Evolutionary conservation across 2,797 vertebrate genomes (phyloP).

Genomic region (Cyprinella venusta): DNA sequence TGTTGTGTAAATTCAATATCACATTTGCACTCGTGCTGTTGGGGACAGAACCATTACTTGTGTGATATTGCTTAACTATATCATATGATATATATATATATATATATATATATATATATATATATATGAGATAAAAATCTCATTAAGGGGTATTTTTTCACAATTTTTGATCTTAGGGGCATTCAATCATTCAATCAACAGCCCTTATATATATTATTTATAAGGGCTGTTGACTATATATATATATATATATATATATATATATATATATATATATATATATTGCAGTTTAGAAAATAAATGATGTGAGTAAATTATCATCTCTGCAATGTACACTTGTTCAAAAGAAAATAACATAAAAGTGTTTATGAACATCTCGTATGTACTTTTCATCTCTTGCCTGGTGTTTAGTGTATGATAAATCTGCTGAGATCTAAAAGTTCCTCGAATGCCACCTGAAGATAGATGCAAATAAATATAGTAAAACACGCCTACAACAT

Average conservation of each 20-base stretch:
- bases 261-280: too few relatives aligned
- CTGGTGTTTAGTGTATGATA: background rate
- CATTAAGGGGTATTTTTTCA: too few relatives aligned
- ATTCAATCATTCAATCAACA: background rate
- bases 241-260: too few relatives aligned
- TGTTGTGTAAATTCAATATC: background rate
- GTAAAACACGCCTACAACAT: background rate
- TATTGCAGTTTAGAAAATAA: background rate
- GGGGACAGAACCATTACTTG: background rate
- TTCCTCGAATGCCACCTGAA: constrained; percentile 12
- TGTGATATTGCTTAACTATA: background rate
- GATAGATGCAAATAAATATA: constrained; percentile 9
- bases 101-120: too few relatives aligned
- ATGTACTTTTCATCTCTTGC: too few relatives aligned
- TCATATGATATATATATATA: background rate
- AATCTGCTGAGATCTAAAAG: background rate
- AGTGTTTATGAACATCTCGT: background rate
- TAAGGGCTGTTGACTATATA: too few relatives aligned
- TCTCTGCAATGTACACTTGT: background rate
- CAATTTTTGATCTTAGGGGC: background rate
- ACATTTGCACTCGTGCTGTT: background rate
- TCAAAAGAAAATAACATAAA: background rate
- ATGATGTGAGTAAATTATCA: too few relatives aligned
- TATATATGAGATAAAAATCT: background rate
- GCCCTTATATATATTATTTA: too few relatives aligned